Evolutionary conservation across 2,888 invertebrate genomes (phyloP).

Genomic region (Metallyticus violacea): DNA sequence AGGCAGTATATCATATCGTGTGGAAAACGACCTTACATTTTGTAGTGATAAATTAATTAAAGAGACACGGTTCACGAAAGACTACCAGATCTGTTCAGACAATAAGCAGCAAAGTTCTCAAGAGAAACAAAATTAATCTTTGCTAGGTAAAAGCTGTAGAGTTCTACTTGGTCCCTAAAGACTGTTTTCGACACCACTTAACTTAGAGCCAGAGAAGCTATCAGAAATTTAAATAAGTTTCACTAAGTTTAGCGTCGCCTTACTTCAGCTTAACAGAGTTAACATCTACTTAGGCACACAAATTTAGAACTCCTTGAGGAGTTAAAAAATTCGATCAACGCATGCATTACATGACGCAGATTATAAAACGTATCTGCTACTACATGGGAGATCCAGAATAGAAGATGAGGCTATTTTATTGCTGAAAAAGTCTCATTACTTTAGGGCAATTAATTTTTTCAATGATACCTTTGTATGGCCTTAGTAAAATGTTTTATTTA

Average conservation of each 20-base stretch:
- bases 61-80: not conserved
- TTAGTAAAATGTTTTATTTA: too few relatives aligned
- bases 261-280: not conserved
- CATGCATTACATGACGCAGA: too few relatives aligned
- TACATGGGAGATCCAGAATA: too few relatives aligned
- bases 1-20: not conserved
- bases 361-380: too few relatives aligned
- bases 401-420: too few relatives aligned
- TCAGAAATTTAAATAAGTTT: not conserved
- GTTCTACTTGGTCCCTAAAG: not conserved
- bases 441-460: too few relatives aligned
- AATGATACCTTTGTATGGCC: too few relatives aligned
- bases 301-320: too few relatives aligned
- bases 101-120: not conserved
- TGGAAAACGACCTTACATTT: not conserved
- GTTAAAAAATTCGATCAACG: too few relatives aligned
- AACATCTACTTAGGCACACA: not conserved
- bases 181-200: not conserved
- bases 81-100: not conserved
- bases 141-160: too few relatives aligned
- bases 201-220: not conserved
- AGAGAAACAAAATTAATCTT: not conserved
- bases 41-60: not conserved
- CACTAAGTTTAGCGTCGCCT: not conserved
- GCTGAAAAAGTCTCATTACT: too few relatives aligned